Evolutionary conservation across 1,140 invertebrate species (phyloP), one percentile per base, ranked within the genome.

Genomic region (Leptinotarsa lineolata): DNA sequence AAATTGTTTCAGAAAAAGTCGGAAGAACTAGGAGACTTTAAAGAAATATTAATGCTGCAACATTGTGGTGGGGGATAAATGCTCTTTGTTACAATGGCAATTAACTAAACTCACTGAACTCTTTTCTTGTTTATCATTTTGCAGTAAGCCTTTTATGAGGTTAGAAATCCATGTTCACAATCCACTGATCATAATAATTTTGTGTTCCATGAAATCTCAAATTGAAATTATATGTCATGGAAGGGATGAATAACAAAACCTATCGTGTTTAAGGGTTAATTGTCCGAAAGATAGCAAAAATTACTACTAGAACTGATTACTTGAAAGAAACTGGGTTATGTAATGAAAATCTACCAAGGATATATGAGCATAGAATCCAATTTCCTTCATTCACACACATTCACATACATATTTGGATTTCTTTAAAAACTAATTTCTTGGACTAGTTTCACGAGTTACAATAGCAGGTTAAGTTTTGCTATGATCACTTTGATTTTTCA

Each of bases 401-500:
- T 68, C 13, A 54, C 66, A 68, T 54, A 68, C 45, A 68, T 45
- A 68, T 44, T 20, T 45, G 13, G 13, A 45, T 68, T 68, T 48
- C 45, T 45, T 68, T 21, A 68, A 68, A 44, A 21, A 45, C 45
- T 68, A 68, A 54, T 46, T 13, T 54, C 18, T 68, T 68, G 66
- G 66, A 68, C 66, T 68, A 68, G 66, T 68, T 65, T 66, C 3
- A 46, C 15, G 66, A 68, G 45, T 68, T 68, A 68, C 66, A 68
- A 68, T 68, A 68, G 66, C 66, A 68, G 66, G 20, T 46, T 68
- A 68, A 48, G 66, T 45, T 68, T 68, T 68, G 24, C 66, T 68
- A 68, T 68, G 44, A 68, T 68, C 66, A 68, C 66, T 68, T 68
- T 24, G 16, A 16, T 54, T 68, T 13, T 18, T 68, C 66, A 68